Base-by-base conservation (phyloP, 2,113 vertebrate species). In the Oreochromis niloticus region DNA sequence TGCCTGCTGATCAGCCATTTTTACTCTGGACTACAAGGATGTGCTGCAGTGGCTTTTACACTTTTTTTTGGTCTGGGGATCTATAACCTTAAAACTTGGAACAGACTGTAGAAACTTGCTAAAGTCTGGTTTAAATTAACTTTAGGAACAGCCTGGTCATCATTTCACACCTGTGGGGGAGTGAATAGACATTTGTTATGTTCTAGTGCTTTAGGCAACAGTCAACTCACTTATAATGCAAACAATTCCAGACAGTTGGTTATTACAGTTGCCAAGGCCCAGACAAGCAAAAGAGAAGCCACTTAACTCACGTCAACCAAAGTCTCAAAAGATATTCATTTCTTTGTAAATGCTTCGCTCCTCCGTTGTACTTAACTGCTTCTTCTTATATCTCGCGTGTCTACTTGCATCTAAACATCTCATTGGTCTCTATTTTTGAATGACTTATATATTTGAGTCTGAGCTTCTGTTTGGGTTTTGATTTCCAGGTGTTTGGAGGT, bases 1-100 rank as follows among this genome's bases (percentile, higher is more conserved):
- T 6, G 24, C 66, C 39, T 87, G 88, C 88, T 92, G 88, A 92
- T 90, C 39, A 85, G 52, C 83, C 73, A 39, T 19, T 92, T 92
- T 89, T 84, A 80, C 43, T 85, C 30, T 48, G 34, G 63, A 87
- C 86, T 57, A 84, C 46, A 27, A 81, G 34, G 36, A 61, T 30
- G 10, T 24, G 57, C 82, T 84, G 86, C 43, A 59, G 75, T 39
- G 30, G 46, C 22, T 75, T 84, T 54, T 7, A 73, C 4, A 1
- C 17, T 63, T 61, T 68, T 63, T 68, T 66, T 78, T 32, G 63
- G 12, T 83, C 73, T 57, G 4, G 3, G 48, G 12, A 80, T 27
- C 22, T 30, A 86, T 50, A 52, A 54, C 52, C 52, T 54, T 30
- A 46, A 55, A 86, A 86, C 55, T 48, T 56, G 16, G 19, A 81